phyloP scores from a whole-genome alignment of 2,888 invertebrate genomes.

The Mimas tiliae region DNA sequence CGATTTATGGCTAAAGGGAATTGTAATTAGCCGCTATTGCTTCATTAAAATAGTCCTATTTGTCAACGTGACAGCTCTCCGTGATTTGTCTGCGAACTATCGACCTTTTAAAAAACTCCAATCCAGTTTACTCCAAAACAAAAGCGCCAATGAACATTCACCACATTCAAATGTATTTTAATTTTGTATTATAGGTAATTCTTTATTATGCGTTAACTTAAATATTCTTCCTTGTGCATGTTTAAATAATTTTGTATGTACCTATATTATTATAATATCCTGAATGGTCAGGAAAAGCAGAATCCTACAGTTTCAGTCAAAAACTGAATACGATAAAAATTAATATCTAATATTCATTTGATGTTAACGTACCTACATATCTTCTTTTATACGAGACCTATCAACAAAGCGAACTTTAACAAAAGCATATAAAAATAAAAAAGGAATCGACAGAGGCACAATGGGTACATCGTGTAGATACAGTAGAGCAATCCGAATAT shows the following conservation, averaged over 20 bases:
- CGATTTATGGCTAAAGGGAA: conserved; percentile 65
- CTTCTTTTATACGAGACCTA: not conserved
- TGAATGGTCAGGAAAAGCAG: too few species aligned
- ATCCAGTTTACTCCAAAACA: not conserved
- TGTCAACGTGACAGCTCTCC: conserved; percentile 60
- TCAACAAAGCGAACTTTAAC: not conserved
- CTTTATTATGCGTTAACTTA: not conserved
- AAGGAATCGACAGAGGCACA: conserved; percentile 10
- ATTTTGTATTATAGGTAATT: too few species aligned
- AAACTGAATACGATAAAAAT: too few species aligned
- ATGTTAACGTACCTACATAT: not conserved
- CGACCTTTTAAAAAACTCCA: conserved; percentile 45
- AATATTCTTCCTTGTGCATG: too few species aligned
- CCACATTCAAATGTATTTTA: not conserved
- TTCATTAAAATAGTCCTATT: conserved; percentile 81
- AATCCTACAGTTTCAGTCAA: too few species aligned
- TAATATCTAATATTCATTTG: too few species aligned
- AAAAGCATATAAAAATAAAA: conserved; percentile 5
- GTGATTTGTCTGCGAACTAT: conserved; percentile 72
- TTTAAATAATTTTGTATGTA: too few species aligned
- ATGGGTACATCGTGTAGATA: conserved; percentile 12
- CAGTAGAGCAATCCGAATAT: conserved; percentile 15
- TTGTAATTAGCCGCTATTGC: conserved; percentile 68
- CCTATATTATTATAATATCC: too few species aligned
- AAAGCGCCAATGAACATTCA: not conserved